Conservation (phyloP, 2,113 vertebrate genomes). For the Cyrtonyx montezumae region DNA sequence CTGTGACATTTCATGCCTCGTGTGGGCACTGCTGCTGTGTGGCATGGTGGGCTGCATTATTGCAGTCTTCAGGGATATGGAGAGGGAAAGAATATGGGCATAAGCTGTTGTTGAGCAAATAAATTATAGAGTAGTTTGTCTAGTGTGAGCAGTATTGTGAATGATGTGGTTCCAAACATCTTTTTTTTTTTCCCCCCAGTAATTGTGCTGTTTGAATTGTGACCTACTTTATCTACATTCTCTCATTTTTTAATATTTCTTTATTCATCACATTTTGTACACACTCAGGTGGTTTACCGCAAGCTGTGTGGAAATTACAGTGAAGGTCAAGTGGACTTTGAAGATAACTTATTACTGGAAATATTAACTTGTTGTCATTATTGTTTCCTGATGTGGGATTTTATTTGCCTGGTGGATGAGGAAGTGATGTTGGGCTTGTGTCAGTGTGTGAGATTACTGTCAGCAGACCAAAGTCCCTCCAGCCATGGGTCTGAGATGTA, state of each 20-base stretch:
- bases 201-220: constrained; percentile 64
- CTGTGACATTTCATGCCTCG: constrained; percentile 60
- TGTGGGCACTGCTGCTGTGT: constrained; percentile 53
- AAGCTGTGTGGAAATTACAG: constrained; percentile 49
- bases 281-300: constrained; percentile 56
- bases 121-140: constrained; percentile 55
- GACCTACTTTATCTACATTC: constrained; percentile 60
- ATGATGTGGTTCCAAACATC: constrained; percentile 11
- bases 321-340: constrained; percentile 65
- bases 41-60: constrained; percentile 45
- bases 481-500: constrained; percentile 2
- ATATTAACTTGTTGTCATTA: constrained; percentile 54
- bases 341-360: constrained; percentile 46
- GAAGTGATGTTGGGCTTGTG: not conserved
- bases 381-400: constrained; percentile 45
- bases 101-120: constrained; percentile 67
- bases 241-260: constrained; percentile 55
- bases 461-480: not conserved
- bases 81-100: constrained; percentile 36
- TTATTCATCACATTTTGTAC: constrained; percentile 58
- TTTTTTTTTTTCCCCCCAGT: not conserved
- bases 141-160: not conserved
- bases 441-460: constrained; percentile 45
- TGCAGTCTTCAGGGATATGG: constrained; percentile 50
- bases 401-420: constrained; percentile 51